Base-by-base conservation (phyloP, 2,797 vertebrate genomes). In the Premnoplex brunnescens region DNA sequence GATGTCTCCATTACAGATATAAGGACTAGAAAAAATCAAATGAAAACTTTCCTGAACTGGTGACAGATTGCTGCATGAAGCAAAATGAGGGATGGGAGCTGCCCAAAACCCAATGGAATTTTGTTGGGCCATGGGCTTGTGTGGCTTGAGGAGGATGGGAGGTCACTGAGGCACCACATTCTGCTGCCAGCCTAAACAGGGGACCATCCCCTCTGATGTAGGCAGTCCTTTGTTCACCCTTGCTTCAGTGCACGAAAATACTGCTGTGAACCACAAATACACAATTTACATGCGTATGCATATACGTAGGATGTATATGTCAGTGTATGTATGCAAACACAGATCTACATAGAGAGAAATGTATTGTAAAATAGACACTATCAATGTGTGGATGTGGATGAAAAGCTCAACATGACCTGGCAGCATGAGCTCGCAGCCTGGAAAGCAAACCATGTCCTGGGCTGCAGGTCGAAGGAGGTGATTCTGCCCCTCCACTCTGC, bases 321-420 rank as follows among this genome's bases (percentile, higher is more conserved):
- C 10, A 5, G 3, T 2, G 21, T 12, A 12, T 1, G 7, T 20
- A 10, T 0, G 1, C 36, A 69, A 44, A 34, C 37, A 24, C 20
- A 5, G 8, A 3, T 32, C 26, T 36, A 7, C n/a, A 7, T 22
- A 36, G 14, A 27, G 12, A 36, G 12, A 14, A 55, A 17, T 14
- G 13, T 14, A 16, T 16, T 60, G 67, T 19, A 24, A 63, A 39
- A 59, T 2, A 10, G 2, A 21, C 11, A 4, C 21, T 13, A 51
- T 44, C 12, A 14, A 5, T 23, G 9, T 15, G 36, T 18, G 8
- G 13, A 37, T 28, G 27, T 56, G 56, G 51, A 46, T 83, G 24
- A 44, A 71, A 49, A 56, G 37, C 11, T n/a, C n/a, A 46, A 24
- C 6, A 12, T 19, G 14, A 1, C 0, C 17, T 10, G 21, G 20